These are phyloP conservation scores for Papilio xuthus DNA, from an alignment of 1,140 invertebrate species.

Conservation along the genomic window DNA sequence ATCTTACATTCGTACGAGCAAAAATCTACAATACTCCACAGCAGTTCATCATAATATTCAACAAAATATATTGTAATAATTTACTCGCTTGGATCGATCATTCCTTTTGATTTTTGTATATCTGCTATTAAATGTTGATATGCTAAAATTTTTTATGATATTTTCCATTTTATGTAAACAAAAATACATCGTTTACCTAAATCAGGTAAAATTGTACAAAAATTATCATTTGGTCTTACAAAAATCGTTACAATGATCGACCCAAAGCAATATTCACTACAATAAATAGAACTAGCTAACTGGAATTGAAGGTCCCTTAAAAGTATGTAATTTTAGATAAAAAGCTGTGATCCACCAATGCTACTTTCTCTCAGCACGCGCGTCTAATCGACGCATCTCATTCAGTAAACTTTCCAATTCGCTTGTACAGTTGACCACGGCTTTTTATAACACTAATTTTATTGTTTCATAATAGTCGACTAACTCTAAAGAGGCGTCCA, in stretches of 20 bases:
- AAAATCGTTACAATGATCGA: constrained; percentile 72
- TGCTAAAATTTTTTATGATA: constrained; percentile 79
- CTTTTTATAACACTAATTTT: constrained; percentile 77
- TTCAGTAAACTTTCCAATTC: constrained; percentile 28
- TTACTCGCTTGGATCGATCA: constrained; percentile 72
- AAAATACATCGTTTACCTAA: constrained; percentile 70
- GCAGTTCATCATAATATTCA: constrained; percentile 76
- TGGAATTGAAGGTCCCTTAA: constrained; percentile 82
- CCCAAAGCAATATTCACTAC: constrained; percentile 77
- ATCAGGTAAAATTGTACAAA: constrained; percentile 73
- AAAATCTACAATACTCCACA: constrained; percentile 71
- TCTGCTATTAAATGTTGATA: constrained; percentile 70
- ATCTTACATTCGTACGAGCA: constrained; percentile 70
- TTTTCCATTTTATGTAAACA: constrained; percentile 75
- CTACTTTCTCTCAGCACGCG: constrained; percentile 40
- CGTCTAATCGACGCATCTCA: constrained; percentile 6
- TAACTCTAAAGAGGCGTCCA: constrained; percentile 80
- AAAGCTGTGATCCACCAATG: constrained; percentile 76
- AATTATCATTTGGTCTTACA: constrained; percentile 78
- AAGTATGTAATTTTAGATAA: constrained; percentile 76
- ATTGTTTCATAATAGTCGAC: constrained; percentile 77
- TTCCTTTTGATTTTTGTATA: constrained; percentile 60
- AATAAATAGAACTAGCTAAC: constrained; percentile 81
- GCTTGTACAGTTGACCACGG: constrained; percentile 73
- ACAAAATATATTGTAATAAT: constrained; percentile 79